phyloP scores from a whole-genome alignment of 2,113 vertebrate species.

The Alectura lathami region DNA sequence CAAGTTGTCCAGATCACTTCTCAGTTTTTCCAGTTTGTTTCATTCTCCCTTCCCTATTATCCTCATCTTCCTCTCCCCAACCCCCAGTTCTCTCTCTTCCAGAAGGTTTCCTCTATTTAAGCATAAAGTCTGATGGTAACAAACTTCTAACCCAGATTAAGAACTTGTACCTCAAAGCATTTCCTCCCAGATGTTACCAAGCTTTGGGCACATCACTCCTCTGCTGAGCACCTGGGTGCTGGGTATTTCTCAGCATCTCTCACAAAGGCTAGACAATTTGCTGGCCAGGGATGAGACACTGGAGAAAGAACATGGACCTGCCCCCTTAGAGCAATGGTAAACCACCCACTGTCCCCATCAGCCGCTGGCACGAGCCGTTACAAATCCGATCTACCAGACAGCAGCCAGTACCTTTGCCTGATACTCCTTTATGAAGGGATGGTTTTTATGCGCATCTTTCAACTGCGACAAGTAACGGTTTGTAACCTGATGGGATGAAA shows the following conservation, averaged over 20 bases:
- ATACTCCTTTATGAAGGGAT: slow-evolving; percentile 94
- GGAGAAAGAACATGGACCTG: rapidly evolving
- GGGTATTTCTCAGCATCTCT: background rate
- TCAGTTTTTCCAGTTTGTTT: rapidly evolving
- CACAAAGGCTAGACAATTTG: background rate
- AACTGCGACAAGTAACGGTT: slow-evolving; percentile 95
- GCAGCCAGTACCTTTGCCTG: slow-evolving; percentile 84
- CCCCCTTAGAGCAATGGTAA: too few relatives aligned
- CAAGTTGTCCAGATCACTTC: rapidly evolving
- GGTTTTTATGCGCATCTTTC: slow-evolving; percentile 89
- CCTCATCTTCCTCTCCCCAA: background rate
- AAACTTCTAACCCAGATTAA: background rate
- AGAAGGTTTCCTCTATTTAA: background rate
- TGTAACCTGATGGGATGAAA: slow-evolving; percentile 77
- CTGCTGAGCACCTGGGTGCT: too few relatives aligned
- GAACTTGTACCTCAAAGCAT: rapidly evolving
- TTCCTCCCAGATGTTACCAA: too few relatives aligned
- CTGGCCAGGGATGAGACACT: too few relatives aligned
- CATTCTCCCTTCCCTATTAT: background rate
- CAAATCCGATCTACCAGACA: rapidly evolving
- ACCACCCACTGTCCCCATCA: rapidly evolving
- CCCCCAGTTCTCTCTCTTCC: too few relatives aligned
- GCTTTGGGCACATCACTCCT: rapidly evolving
- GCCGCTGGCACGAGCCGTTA: rapidly evolving
- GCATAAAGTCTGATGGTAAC: background rate